These are phyloP conservation scores for Bombylius major DNA, from an alignment of 2,888 invertebrate genomes.

Conservation along the genomic window DNA sequence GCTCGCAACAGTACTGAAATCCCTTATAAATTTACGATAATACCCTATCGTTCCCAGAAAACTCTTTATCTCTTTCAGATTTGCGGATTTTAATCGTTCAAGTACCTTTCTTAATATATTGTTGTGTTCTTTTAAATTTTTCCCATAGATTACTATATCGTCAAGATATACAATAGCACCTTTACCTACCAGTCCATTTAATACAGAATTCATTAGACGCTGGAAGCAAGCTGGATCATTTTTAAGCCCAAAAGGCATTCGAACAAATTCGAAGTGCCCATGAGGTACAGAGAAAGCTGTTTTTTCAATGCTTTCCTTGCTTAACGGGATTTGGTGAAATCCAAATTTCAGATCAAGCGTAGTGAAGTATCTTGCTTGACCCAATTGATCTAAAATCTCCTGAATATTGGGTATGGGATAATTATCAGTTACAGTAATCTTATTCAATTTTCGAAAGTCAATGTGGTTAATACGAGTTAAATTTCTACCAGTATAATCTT, in stretches of 20 bases:
- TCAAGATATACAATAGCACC: not conserved
- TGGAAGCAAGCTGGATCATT: not conserved
- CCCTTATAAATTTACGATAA: too few species aligned
- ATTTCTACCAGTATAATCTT: too few species aligned
- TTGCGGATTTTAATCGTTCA: not conserved
- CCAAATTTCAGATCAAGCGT: not conserved
- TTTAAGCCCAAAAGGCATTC: not conserved
- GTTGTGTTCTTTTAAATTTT: not conserved
- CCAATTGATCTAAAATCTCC: not conserved
- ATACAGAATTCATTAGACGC: too few species aligned
- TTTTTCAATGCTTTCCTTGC: not conserved
- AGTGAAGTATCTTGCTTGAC: not conserved
- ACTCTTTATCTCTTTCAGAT: too few species aligned
- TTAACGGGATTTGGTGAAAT: not conserved
- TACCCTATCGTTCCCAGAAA: too few species aligned
- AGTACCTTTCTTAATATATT: not conserved
- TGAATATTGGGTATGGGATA: not conserved
- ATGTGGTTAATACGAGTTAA: too few species aligned
- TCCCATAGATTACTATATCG: not conserved
- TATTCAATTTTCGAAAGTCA: too few species aligned
- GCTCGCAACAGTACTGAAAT: too few species aligned
- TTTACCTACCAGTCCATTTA: too few species aligned
- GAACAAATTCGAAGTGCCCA: not conserved
- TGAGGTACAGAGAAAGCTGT: not conserved
- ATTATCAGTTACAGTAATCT: not conserved